A percentile compares a stretch with the other conserved stretches of the same genome.
Conservation (phyloP, 1,140 invertebrate species). For the Bilobella aurantiaca region DNA sequence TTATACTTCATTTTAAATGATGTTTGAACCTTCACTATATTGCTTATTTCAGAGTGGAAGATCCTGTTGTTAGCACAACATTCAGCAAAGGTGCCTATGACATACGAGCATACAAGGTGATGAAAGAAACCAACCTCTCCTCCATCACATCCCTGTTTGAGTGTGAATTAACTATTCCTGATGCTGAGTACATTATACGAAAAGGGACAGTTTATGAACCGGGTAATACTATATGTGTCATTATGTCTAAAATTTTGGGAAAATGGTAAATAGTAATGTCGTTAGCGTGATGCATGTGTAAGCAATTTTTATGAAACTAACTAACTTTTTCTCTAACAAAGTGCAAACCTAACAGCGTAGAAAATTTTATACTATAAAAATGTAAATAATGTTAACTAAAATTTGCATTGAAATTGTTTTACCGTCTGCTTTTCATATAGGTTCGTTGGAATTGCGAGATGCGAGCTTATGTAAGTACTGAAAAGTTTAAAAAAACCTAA, state of each 20-base stretch:
- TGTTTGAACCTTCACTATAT: too few relatives aligned
- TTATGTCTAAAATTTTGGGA: background rate
- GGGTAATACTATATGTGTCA: background rate
- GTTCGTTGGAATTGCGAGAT: slow-evolving; percentile 7
- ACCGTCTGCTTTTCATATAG: background rate
- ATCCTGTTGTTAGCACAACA: slow-evolving; percentile 17
- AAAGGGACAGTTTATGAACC: slow-evolving; percentile 18
- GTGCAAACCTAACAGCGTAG: background rate
- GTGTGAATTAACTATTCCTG: slow-evolving; percentile 19
- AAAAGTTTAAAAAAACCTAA: too few relatives aligned
- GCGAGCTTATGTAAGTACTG: background rate
- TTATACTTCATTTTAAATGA: too few relatives aligned
- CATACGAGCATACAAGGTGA: slow-evolving; percentile 24
- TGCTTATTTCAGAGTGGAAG: slow-evolving; percentile 28
- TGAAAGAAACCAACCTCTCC: slow-evolving; percentile 18
- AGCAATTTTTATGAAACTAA: background rate
- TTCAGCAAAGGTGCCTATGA: slow-evolving; percentile 30
- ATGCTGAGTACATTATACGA: slow-evolving; percentile 14
- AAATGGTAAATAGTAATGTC: background rate
- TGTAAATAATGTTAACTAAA: background rate
- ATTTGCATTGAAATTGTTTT: background rate
- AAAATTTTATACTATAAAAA: background rate
- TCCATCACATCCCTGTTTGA: slow-evolving; percentile 19
- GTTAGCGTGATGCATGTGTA: background rate
- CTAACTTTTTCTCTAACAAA: too few relatives aligned